Evolutionary conservation across 2,888 invertebrate species (phyloP).

Genomic region (Linnaemya tessellans): DNA sequence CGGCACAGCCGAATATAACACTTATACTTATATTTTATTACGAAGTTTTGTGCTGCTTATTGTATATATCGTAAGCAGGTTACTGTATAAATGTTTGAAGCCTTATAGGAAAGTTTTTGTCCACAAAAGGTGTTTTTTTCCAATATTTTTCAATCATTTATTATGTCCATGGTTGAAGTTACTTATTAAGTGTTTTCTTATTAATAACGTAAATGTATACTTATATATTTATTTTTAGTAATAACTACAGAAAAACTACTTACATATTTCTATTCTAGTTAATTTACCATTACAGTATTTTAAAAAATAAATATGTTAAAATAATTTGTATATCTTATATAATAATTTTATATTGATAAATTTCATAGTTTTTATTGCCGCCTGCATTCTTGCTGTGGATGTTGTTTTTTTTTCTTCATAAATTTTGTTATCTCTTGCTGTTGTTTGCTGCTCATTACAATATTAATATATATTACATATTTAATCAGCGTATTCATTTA

Average conservation of each 20-base stretch:
- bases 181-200: no score
- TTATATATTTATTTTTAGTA: background rate
- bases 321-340: background rate
- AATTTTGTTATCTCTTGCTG: slow-evolving; percentile 37
- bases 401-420: background rate
- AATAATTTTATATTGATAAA: slow-evolving; percentile 26
- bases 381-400: background rate
- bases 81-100: no score
- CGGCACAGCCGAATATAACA: no score
- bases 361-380: slow-evolving; percentile 31
- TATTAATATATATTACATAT: slow-evolving; percentile 55
- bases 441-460: slow-evolving; percentile 51
- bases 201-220: background rate
- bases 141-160: background rate
- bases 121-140: background rate
- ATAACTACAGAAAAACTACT: background rate
- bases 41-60: no score
- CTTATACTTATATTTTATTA: no score
- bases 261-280: slow-evolving; percentile 27
- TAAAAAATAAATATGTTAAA: background rate
- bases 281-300: slow-evolving; percentile 15
- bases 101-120: no score
- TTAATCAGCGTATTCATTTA: slow-evolving; percentile 35
- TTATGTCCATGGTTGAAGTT: background rate
- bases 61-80: no score